phyloP scores from a whole-genome alignment of 2,797 vertebrate species.

The Syngnathus acus region DNA sequence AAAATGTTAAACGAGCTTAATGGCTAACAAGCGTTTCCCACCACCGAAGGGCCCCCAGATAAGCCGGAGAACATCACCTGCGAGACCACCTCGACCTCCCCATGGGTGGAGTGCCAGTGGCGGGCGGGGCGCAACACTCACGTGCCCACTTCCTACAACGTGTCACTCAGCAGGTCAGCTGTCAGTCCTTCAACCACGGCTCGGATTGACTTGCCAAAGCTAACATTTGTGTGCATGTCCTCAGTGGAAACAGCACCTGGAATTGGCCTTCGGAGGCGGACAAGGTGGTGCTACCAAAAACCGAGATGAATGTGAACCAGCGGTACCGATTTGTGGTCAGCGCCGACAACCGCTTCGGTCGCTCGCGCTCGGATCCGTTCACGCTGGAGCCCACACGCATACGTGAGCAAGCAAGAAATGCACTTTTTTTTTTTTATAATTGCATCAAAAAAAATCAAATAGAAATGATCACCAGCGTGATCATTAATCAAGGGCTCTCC shows the following conservation, averaged over 20 bases:
- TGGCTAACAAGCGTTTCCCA: neutral
- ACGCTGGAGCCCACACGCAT: slow-evolving; percentile 61
- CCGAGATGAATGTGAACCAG: slow-evolving; percentile 26
- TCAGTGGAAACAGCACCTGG: slow-evolving; percentile 40
- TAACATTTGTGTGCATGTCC: neutral
- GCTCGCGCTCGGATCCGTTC: slow-evolving; percentile 49
- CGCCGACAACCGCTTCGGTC: slow-evolving; percentile 73
- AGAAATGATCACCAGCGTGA: neutral
- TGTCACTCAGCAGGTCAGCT: slow-evolving; percentile 56
- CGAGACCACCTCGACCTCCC: slow-evolving; percentile 41
- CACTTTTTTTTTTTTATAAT: no score
- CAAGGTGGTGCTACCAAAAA: slow-evolving; percentile 30
- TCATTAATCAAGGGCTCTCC: neutral
- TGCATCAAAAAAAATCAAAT: no score
- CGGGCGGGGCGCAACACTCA: slow-evolving; percentile 48
- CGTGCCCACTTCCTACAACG: slow-evolving; percentile 44
- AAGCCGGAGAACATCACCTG: slow-evolving; percentile 57
- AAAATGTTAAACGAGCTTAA: neutral
- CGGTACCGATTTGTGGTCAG: slow-evolving; percentile 56
- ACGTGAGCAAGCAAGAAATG: slow-evolving; percentile 52
- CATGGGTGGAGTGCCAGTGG: slow-evolving; percentile 56
- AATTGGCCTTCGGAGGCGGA: slow-evolving; percentile 3
- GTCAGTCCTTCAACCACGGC: neutral
- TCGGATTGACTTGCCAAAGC: neutral
- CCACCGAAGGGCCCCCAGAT: slow-evolving; percentile 59